A percentile compares a stretch with the other conserved stretches of the same genome.
phyloP scores from a whole-genome alignment of 2,888 invertebrate genomes.

The Rugalucina vietnamica region DNA sequence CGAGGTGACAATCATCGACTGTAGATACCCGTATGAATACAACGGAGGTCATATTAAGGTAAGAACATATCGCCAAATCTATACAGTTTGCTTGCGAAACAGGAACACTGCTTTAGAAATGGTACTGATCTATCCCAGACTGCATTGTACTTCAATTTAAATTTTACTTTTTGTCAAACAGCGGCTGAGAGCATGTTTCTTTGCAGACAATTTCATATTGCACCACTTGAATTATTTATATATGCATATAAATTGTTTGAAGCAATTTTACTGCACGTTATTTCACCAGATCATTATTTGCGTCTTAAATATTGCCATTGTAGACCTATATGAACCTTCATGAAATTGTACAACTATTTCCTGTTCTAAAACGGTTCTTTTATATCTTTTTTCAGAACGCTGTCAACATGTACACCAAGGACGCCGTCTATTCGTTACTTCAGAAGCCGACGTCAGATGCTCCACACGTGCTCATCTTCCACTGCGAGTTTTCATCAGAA shows the following conservation, averaged over 20 bases:
- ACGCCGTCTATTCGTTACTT: slow-evolving; percentile 41
- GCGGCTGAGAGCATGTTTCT: too few species aligned
- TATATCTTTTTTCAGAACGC: slow-evolving; percentile 18
- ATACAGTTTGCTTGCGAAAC: too few species aligned
- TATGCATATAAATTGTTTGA: neutral
- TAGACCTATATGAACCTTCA: neutral
- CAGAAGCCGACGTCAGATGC: slow-evolving; percentile 31
- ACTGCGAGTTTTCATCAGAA: slow-evolving; percentile 64
- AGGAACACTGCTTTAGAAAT: neutral
- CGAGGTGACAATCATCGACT: slow-evolving; percentile 44
- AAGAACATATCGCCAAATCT: too few species aligned
- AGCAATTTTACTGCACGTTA: neutral
- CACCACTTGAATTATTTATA: neutral
- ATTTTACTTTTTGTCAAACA: too few species aligned
- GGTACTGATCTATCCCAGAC: neutral
- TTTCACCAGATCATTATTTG: neutral
- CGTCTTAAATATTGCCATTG: too few species aligned
- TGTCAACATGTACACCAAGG: slow-evolving; percentile 56
- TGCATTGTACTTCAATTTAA: neutral
- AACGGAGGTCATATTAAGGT: slow-evolving; percentile 46
- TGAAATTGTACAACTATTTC: neutral
- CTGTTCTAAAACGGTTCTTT: neutral
- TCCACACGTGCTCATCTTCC: slow-evolving; percentile 60
- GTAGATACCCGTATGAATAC: slow-evolving; percentile 53
- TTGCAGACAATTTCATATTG: neutral